phyloP scores from a whole-genome alignment of 2,797 vertebrate species.

The Sebastes kiyomatsui region DNA sequence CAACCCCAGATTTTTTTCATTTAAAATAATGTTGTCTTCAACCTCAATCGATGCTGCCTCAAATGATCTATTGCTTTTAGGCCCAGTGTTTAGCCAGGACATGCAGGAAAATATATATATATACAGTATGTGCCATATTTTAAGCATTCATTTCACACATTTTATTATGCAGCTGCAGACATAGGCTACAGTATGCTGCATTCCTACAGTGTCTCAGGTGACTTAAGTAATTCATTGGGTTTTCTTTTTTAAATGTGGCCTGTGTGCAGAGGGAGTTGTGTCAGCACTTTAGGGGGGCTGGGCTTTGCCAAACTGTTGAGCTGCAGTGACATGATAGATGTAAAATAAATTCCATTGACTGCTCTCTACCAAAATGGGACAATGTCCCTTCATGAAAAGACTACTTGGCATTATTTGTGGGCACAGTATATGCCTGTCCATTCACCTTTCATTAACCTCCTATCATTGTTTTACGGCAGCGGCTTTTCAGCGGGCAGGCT shows the following conservation, averaged over 20 bases:
- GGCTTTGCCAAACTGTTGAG: constrained; percentile 52
- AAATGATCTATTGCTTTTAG: background rate
- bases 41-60: background rate
- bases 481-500: constrained; percentile 7
- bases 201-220: background rate
- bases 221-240: background rate
- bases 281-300: constrained; percentile 55
- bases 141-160: background rate
- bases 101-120: background rate
- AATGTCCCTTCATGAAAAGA: constrained; percentile 53
- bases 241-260: background rate
- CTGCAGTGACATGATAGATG: constrained; percentile 32
- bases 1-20: background rate
- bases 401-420: constrained; percentile 44
- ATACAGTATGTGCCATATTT: background rate
- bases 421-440: constrained; percentile 28
- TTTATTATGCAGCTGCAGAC: background rate
- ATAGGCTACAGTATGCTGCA: background rate
- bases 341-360: constrained; percentile 48
- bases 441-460: constrained; percentile 74
- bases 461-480: constrained; percentile 58
- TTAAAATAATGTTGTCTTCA: background rate
- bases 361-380: constrained; percentile 42
- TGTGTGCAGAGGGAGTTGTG: constrained; percentile 7
- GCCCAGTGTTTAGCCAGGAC: background rate